Percentiles rank a stretch among this genome's conserved stretches.
Conservation (phyloP, 23 tunicate genomes). For the Botrylloides violaceus region DNA sequence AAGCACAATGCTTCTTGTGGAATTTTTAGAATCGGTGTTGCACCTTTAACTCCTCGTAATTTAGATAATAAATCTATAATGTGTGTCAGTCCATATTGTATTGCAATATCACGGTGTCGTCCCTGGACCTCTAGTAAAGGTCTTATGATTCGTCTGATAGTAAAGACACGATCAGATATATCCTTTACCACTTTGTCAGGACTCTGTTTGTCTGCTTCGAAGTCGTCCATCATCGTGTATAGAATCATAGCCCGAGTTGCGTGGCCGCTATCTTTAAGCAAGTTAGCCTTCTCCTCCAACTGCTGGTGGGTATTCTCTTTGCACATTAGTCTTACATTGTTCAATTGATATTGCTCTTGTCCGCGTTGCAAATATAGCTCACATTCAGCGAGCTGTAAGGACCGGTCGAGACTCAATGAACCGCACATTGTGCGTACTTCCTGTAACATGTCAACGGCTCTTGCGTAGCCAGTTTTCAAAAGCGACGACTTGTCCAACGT, state of each 20-base stretch:
- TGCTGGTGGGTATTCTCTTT: background rate
- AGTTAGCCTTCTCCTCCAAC: background rate
- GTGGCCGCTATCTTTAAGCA: background rate
- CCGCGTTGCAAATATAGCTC: background rate
- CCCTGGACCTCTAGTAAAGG: background rate
- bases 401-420: no score
- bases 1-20: background rate
- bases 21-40: background rate
- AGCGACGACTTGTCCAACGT: no score
- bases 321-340: background rate
- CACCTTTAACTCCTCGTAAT: background rate
- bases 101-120: background rate
- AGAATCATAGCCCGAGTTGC: background rate
- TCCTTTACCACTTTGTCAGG: background rate
- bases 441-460: no score
- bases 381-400: background rate
- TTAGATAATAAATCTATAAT: background rate
- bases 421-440: no score
- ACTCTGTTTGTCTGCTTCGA: background rate
- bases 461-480: no score
- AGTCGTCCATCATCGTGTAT: background rate
- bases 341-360: background rate
- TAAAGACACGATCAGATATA: background rate
- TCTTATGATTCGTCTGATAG: background rate
- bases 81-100: background rate